phyloP scores from a whole-genome alignment of 2,888 invertebrate genomes.

The Dryomyza anilis region DNA sequence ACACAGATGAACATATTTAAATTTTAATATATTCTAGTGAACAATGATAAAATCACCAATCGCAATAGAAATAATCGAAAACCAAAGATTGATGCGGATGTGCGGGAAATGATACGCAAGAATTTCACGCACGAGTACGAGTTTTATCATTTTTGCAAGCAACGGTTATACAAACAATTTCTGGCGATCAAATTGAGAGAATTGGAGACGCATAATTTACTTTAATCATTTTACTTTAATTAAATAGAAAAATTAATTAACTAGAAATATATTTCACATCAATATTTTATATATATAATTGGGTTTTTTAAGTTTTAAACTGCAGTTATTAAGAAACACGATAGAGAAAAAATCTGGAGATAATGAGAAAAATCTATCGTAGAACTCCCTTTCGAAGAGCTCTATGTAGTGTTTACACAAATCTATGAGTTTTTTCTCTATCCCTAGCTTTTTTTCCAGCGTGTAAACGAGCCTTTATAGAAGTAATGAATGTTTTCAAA shows the following conservation, averaged over 20 bases:
- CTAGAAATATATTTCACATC: not conserved
- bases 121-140: constrained; percentile 89
- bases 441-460: no score
- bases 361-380: no score
- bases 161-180: constrained; percentile 76
- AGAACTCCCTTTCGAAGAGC: no score
- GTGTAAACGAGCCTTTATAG: no score
- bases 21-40: constrained; percentile 40
- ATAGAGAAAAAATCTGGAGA: no score
- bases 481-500: no score
- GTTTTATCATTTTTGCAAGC: constrained; percentile 87
- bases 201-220: constrained; percentile 38
- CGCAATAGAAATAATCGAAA: constrained; percentile 85
- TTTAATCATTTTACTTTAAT: no score
- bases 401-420: no score
- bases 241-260: not conserved
- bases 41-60: constrained; percentile 60
- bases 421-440: no score
- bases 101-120: constrained; percentile 80
- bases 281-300: no score
- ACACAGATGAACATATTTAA: not conserved
- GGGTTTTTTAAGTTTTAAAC: no score
- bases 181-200: constrained; percentile 46
- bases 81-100: constrained; percentile 79
- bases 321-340: no score